Evolutionary conservation across 2,113 vertebrate species (phyloP).

Genomic region (Psephotus haematonotus): DNA sequence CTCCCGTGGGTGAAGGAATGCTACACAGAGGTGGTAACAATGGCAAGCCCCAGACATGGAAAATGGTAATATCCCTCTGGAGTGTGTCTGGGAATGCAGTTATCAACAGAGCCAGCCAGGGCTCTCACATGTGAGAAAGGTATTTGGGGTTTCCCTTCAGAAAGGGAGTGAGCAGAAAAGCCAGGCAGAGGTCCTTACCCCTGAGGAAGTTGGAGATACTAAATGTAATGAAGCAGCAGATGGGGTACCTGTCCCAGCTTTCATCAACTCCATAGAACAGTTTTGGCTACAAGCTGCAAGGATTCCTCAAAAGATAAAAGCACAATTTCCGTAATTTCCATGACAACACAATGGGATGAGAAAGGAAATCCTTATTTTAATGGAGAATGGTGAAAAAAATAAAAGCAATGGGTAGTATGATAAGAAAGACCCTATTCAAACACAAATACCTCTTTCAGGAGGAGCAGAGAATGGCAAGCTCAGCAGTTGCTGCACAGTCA

Average conservation of each 20-base stretch:
- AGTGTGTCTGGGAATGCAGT: neutral
- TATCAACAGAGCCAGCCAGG: neutral
- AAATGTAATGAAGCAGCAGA: neutral
- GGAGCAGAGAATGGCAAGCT: neutral
- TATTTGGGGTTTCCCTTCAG: neutral
- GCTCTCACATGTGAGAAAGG: neutral
- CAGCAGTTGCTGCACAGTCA: neutral
- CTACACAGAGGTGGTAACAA: neutral
- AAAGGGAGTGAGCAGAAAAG: neutral
- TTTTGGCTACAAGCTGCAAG: neutral
- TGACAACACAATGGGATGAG: neutral
- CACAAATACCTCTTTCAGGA: neutral
- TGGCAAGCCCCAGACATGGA: neutral
- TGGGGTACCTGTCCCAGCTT: neutral
- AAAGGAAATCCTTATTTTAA: conserved; percentile 2
- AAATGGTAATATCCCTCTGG: neutral
- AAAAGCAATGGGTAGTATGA: neutral
- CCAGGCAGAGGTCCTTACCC: neutral
- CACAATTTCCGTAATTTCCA: neutral
- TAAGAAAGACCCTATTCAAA: neutral
- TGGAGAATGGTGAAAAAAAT: neutral
- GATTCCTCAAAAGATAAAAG: neutral
- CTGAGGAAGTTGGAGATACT: neutral
- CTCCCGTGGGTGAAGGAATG: neutral
- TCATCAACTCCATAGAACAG: neutral